Percentiles rank a stretch among this genome's conserved stretches.
phyloP scores from a whole-genome alignment of 2,113 vertebrate species.

The Nasalis larvatus region DNA sequence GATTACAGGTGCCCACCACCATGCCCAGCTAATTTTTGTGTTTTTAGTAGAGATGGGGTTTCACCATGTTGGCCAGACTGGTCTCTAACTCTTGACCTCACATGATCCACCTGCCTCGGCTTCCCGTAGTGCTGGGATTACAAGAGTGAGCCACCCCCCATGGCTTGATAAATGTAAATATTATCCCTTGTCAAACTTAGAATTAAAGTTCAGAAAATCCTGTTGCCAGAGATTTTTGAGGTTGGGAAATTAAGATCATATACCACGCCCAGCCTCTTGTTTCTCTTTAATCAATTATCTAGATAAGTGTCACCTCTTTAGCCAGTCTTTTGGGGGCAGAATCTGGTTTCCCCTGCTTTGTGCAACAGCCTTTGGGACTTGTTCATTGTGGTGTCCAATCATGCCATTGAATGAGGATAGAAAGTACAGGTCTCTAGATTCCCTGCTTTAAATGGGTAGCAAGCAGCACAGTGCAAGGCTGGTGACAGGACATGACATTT shows the following conservation, averaged over 20 bases:
- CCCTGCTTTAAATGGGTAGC: not conserved
- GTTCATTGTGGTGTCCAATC: not conserved
- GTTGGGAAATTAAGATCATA: not conserved
- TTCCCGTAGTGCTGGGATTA: too few relatives aligned
- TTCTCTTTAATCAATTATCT: not conserved
- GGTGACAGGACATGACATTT: not conserved
- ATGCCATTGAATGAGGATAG: not conserved
- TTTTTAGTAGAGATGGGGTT: too few relatives aligned
- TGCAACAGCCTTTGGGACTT: not conserved
- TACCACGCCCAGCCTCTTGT: not conserved
- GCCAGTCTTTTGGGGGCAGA: not conserved
- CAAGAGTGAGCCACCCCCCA: too few relatives aligned
- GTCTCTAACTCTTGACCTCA: too few relatives aligned
- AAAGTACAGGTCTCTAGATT: not conserved
- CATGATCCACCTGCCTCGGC: too few relatives aligned
- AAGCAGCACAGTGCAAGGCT: not conserved
- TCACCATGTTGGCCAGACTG: too few relatives aligned
- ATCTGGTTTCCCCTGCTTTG: not conserved
- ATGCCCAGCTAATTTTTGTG: too few relatives aligned
- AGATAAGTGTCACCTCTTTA: not conserved
- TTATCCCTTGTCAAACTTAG: not conserved
- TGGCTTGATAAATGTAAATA: not conserved
- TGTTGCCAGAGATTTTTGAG: not conserved
- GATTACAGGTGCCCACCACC: too few relatives aligned
- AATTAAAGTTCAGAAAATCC: slow-evolving; percentile 34